Evolutionary conservation across 2,888 invertebrate species (phyloP).

Genomic region (Coremacera marginata): DNA sequence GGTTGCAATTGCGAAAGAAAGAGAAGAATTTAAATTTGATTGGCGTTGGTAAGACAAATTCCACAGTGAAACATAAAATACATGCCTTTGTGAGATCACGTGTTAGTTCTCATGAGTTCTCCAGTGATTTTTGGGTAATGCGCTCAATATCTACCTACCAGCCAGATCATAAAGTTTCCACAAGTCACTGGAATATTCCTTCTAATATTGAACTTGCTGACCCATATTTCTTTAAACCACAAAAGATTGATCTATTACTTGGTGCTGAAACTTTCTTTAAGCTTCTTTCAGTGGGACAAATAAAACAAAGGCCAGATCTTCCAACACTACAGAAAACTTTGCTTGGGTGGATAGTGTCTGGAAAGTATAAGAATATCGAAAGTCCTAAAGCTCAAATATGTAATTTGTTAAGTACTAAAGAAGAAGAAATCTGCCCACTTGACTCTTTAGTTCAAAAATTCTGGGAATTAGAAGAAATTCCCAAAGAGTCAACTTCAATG

Average conservation of each 20-base stretch:
- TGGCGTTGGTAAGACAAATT: conserved; percentile 14
- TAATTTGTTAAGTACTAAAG: not conserved
- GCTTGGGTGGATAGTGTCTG: conserved; percentile 34
- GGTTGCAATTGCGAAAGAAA: not conserved
- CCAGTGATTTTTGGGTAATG: conserved; percentile 26
- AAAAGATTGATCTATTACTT: conserved; percentile 25
- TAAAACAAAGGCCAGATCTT: conserved; percentile 13
- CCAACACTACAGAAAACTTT: conserved; percentile 33
- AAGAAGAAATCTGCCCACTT: not conserved
- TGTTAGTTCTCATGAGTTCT: conserved; percentile 29
- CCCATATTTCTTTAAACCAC: conserved; percentile 24
- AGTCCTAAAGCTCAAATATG: not conserved
- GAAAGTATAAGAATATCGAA: not conserved
- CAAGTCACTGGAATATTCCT: conserved; percentile 29
- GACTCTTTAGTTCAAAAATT: conserved; percentile 32
- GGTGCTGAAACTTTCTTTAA: conserved; percentile 26
- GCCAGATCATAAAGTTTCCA: not conserved
- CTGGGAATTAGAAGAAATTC: conserved; percentile 38
- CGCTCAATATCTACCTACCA: not conserved
- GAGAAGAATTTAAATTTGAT: not conserved
- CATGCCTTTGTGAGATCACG: conserved; percentile 24
- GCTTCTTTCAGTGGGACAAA: conserved; percentile 23
- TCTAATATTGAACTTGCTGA: conserved; percentile 25
- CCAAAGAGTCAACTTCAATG: no score
- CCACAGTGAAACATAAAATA: conserved; percentile 3